These are phyloP conservation scores for Ctenopoma multispine DNA, from an alignment of 2,797 vertebrate species.

Conservation along the genomic window DNA sequence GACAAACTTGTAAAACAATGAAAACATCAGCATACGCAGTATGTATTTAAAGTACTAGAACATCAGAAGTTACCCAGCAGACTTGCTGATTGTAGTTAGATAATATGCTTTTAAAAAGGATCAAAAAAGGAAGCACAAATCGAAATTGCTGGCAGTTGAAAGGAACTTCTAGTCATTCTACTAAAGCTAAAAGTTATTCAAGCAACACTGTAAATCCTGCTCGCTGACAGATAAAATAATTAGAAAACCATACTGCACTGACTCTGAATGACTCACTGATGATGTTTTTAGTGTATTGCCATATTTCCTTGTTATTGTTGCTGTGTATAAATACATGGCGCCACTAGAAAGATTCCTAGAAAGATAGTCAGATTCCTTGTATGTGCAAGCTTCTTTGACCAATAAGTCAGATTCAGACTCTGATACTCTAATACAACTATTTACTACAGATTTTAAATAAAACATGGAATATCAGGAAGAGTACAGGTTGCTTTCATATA, in stretches of 20 bases:
- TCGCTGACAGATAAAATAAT: background rate
- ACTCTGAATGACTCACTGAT: no score
- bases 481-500: background rate
- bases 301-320: no score
- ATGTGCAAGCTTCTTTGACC: no score
- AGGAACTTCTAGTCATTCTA: background rate
- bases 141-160: background rate
- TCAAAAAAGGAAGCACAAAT: background rate
- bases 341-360: no score
- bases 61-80: background rate
- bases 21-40: background rate
- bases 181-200: background rate
- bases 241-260: no score
- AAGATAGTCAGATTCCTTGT: no score
- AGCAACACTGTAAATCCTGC: background rate
- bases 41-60: background rate
- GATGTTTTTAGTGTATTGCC: no score
- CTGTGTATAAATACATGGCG: no score
- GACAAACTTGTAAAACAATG: background rate
- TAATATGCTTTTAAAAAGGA: background rate
- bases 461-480: no score
- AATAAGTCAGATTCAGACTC: no score
- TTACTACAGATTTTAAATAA: no score
- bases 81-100: background rate
- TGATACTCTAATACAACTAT: no score